Evolutionary conservation across 2,888 invertebrate genomes (phyloP), one percentile per base, ranked within the genome.

Genomic region (Drosophila infuscata): DNA sequence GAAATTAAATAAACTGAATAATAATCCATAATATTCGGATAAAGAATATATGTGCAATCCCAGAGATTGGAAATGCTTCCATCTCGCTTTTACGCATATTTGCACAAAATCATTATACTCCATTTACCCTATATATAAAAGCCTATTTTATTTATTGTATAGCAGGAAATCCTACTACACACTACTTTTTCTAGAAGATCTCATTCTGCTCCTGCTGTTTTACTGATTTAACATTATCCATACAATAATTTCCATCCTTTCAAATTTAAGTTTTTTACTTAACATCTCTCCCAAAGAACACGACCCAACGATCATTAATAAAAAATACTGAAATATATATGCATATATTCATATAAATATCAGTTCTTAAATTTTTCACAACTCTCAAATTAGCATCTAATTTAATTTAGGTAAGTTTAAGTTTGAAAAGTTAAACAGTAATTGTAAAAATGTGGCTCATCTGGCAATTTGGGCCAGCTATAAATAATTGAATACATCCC

Each of bases 281-380:
- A 41, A 8, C 17, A 17, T n/a, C 9, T n/a, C n/a, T n/a, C 0
- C 9, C 2, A 41, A 41, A n/a, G 41, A 5, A n/a, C 3, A n/a
- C 41, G 9, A 9, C 9, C 3, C n/a, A n/a, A 5, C n/a, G 1
- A 41, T 38, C 9, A 17, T 9, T 17, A 38, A 17, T 17, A 38
- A 38, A 17, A 17, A 41, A 17, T 9, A n/a, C 2, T n/a, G 0
- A 41, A n/a, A 1, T 17, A 0, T 3, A 0, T 20, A 0, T 12
- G 9, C 12, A 41, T 11, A n/a, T 3, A 12, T 20, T 20, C 46
- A 3, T 2, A 20, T 20, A 12, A 12, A 7, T 2, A n/a, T 0
- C 1, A 0, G 4, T 11, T n/a, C 11, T 9, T n/a, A 2, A 9
- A 11, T 20, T 2, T 41, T 41, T 3, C 11, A 2, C n/a, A 11